A percentile compares a stretch with the other conserved stretches of the same genome.
Evolutionary conservation across 2,888 invertebrate genomes (phyloP).

Genomic region (Stenchaetothrips biformis): DNA sequence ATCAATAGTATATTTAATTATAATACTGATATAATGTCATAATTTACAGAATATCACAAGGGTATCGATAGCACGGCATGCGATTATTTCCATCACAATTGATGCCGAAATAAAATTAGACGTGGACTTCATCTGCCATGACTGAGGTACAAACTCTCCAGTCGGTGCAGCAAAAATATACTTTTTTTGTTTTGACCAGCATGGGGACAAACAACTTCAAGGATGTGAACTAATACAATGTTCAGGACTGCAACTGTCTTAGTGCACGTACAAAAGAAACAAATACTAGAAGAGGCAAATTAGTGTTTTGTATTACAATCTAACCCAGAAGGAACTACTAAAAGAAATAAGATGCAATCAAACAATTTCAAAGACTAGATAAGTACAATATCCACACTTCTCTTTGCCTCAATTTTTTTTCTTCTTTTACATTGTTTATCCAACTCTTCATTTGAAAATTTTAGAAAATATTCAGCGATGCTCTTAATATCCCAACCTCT

Average conservation of each 20-base stretch:
- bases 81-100: background rate
- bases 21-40: constrained; percentile 22
- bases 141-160: background rate
- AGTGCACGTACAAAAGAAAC: background rate
- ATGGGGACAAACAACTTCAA: background rate
- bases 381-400: background rate
- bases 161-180: constrained; percentile 10
- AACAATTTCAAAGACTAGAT: background rate
- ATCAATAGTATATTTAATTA: constrained; percentile 5
- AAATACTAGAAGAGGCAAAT: no score
- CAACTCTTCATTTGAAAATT: background rate
- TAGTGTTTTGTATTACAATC: background rate
- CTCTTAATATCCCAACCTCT: background rate
- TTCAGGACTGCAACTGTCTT: background rate
- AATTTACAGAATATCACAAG: constrained; percentile 22
- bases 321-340: background rate
- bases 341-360: background rate
- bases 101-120: background rate
- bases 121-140: background rate
- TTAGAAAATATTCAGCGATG: background rate
- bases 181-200: background rate
- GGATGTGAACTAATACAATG: background rate
- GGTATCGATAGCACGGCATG: constrained; percentile 15
- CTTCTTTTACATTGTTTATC: background rate
- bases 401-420: background rate